A percentile compares a stretch with the other conserved stretches of the same genome.
phyloP scores from a whole-genome alignment of 2,113 vertebrate species.

The Notiomystis cincta region DNA sequence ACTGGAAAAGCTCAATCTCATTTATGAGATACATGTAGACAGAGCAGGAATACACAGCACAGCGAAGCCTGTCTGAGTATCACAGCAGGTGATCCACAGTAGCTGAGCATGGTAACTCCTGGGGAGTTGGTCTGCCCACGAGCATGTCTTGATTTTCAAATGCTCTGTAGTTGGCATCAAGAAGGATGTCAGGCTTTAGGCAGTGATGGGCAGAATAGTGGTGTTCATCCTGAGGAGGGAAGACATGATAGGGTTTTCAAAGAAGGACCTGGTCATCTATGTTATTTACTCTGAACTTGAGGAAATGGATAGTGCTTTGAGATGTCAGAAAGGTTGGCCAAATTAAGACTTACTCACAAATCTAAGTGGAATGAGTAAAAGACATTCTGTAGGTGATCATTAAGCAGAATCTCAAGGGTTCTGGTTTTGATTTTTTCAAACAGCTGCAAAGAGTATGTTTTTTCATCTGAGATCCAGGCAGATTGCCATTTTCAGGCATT shows the following conservation, averaged over 20 bases:
- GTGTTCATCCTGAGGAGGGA: background rate
- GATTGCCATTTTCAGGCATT: background rate
- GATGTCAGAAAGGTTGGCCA: background rate
- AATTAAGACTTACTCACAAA: background rate
- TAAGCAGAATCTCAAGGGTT: background rate
- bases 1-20: background rate
- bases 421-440: slow-evolving; percentile 1
- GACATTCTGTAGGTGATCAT: background rate
- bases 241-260: background rate
- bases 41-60: rapidly evolving
- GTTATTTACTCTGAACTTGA: background rate
- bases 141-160: background rate
- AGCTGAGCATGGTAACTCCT: background rate
- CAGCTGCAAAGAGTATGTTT: background rate
- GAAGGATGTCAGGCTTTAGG: background rate
- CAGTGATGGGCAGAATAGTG: background rate
- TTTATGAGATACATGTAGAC: background rate
- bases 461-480: background rate
- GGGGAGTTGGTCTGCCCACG: rapidly evolving
- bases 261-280: background rate
- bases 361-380: background rate
- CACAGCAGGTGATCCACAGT: background rate
- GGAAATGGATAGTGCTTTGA: background rate
- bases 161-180: background rate
- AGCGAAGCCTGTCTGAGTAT: background rate